Percentiles rank a stretch among this genome's conserved stretches.
Evolutionary conservation across 2,888 invertebrate species (phyloP).

Genomic region (Tiphia femorata): DNA sequence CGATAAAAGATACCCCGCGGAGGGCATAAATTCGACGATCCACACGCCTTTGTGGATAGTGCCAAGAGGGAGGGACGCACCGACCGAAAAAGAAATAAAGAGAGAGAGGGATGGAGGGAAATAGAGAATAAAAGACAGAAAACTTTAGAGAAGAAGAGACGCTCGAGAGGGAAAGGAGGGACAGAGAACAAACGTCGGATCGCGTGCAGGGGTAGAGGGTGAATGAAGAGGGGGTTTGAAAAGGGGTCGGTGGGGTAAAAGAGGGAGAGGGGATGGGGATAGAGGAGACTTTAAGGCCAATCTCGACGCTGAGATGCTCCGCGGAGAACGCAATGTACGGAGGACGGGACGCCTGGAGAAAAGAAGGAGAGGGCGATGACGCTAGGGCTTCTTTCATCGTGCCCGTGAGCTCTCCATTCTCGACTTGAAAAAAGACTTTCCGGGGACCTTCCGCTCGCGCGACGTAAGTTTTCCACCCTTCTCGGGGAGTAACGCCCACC

Average conservation of each 20-base stretch:
- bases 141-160: too few species aligned
- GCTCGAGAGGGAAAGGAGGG: too few species aligned
- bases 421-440: conserved; percentile 33
- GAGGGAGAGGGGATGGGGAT: too few species aligned
- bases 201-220: too few species aligned
- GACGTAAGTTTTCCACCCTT: conserved; percentile 34
- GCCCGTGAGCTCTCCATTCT: conserved; percentile 17
- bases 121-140: too few species aligned
- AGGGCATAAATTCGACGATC: conserved; percentile 38
- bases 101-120: not conserved
- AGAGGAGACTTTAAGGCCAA: conserved; percentile 40
- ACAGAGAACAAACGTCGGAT: too few species aligned
- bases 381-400: conserved; percentile 21
- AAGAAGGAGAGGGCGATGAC: too few species aligned
- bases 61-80: too few species aligned
- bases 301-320: conserved; percentile 32
- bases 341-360: too few species aligned
- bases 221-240: too few species aligned
- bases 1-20: conserved; percentile 34
- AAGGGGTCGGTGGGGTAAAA: too few species aligned
- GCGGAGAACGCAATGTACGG: too few species aligned
- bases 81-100: not conserved
- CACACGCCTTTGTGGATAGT: conserved; percentile 40
- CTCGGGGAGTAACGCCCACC: conserved; percentile 44
- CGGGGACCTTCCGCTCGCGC: conserved; percentile 34